Evolutionary conservation across 2,797 vertebrate species (phyloP).

Genomic region (Darevskia nairensis): DNA sequence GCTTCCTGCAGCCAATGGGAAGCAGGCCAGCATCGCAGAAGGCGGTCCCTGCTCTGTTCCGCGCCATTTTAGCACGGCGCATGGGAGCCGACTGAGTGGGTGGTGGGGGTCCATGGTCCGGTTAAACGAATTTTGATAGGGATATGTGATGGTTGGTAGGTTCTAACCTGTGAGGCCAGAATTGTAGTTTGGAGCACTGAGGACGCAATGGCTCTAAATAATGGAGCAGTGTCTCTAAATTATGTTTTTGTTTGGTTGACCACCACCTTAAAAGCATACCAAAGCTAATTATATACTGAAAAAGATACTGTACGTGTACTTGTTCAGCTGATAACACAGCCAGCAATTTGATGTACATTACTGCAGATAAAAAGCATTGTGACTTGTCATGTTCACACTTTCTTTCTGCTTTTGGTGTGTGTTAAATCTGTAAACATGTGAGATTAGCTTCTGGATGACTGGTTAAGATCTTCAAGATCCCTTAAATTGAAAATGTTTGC

Average conservation of each 20-base stretch:
- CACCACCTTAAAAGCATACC: neutral
- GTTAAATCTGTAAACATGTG: neutral
- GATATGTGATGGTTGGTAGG: too few species aligned
- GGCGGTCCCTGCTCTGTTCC: too few species aligned
- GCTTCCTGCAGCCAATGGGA: too few species aligned
- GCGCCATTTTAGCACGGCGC: too few species aligned
- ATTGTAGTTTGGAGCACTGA: too few species aligned
- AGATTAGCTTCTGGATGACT: neutral
- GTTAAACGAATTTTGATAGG: too few species aligned
- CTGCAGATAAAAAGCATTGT: neutral
- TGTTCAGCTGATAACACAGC: neutral
- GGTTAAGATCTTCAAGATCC: neutral
- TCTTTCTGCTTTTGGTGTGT: neutral
- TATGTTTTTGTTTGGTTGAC: neutral
- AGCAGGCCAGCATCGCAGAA: too few species aligned
- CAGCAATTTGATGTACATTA: neutral
- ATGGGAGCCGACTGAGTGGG: too few species aligned
- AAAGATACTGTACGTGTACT: neutral
- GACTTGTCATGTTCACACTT: neutral
- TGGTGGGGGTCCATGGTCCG: too few species aligned
- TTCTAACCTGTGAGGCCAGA: too few species aligned
- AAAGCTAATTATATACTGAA: neutral
- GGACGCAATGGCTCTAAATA: too few species aligned
- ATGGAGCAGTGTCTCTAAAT: too few species aligned
- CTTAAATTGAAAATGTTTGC: neutral